Conservation (phyloP, 2,113 vertebrate species). For the Psilopsiagon aymara region DNA sequence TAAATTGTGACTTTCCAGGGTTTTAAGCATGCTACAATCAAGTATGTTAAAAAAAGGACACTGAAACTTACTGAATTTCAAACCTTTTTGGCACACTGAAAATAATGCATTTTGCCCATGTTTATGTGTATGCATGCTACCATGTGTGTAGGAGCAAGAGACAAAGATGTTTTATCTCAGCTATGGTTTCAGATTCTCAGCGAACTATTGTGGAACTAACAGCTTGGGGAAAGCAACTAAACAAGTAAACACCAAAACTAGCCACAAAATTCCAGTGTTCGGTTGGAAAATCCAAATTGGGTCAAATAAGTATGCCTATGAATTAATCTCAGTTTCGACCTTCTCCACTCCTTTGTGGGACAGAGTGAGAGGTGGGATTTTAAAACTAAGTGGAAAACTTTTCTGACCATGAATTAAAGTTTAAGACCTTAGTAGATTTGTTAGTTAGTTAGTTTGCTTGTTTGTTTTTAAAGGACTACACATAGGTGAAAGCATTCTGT, state of each 20-base stretch:
- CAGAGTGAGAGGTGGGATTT: background rate
- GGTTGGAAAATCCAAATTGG: background rate
- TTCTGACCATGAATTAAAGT: background rate
- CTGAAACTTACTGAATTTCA: constrained; percentile 22
- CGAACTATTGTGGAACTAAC: background rate
- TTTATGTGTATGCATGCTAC: accelerated
- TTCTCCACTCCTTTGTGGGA: background rate
- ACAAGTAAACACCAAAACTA: background rate
- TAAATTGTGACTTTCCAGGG: constrained; percentile 77
- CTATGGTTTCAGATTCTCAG: background rate
- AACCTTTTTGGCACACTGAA: constrained; percentile 8
- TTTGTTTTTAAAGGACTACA: background rate
- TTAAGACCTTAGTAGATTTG: background rate
- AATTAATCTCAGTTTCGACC: background rate
- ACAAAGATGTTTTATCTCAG: background rate
- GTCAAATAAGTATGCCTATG: background rate
- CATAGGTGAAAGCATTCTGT: background rate
- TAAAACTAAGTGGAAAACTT: background rate
- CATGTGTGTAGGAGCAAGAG: background rate
- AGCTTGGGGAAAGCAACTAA: background rate
- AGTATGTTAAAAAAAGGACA: background rate
- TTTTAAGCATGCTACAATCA: constrained; percentile 72
- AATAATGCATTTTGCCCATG: background rate
- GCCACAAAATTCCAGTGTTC: background rate
- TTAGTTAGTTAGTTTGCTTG: background rate